Base-by-base conservation (phyloP, 2,888 invertebrate genomes). In the Synergus laeviventris region DNA sequence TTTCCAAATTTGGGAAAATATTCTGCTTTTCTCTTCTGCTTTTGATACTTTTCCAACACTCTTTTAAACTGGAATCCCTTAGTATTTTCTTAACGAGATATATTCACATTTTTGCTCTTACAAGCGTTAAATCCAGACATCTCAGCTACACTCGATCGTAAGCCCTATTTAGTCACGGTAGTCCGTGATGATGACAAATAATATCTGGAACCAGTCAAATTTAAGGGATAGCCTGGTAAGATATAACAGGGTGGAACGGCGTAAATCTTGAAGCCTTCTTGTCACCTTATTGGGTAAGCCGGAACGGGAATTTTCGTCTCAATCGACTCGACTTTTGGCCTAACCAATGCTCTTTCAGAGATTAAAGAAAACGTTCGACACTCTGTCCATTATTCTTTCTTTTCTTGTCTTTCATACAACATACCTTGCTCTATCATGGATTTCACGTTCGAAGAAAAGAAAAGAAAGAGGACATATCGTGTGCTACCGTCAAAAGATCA, bases 151-250 rank as follows among this genome's bases (percentile, higher is more conserved):
- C 78, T 78, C n/a, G 3, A 79, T 24, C 80, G 74, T 82, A 84
- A 86, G 83, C 79, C 81, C 73, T n/a, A 14, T 74, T 84, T 83
- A 76, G 88, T 87, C 86, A 88, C 87, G 88, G 81, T 82, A 85
- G 85, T 83, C 84, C 78, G 78, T 74, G 84, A 86, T 87, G 84
- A 87, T 86, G 87, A 88, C 86, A 83, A 89, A 88, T 89, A 88
- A 89, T 88, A 88, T 87, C 87, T 84, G 87, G 85, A 87, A 88
- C 89, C 82, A 87, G 89, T 86, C 78, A 84, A 87, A 87, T 86
- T 87, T 84, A 81, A 81, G 79, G 82, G 81, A 75, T 76, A 62
- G 76, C 81, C 66, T 74, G 74, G 74, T 64, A 73, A 77, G 76
- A 74, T 80, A 81, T 86, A 88, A 88, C 84, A 60, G 78, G 77